Evolutionary conservation across 2,797 vertebrate species (phyloP).

Genomic region (Silurus aristotelis): DNA sequence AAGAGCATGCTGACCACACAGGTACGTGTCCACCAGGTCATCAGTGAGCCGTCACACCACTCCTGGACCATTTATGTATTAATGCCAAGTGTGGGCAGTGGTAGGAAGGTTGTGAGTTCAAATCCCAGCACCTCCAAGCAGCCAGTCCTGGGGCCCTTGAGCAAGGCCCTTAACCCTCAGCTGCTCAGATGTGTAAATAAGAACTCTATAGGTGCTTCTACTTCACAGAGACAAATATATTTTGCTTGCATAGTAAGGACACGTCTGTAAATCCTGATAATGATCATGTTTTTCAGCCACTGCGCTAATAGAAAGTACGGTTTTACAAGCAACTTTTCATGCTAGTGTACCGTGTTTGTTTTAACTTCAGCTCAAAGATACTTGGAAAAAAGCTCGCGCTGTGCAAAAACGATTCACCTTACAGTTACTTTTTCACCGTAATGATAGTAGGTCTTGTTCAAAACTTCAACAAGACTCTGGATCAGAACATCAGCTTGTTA

Average conservation of each 20-base stretch:
- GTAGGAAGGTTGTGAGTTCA: too few relatives aligned
- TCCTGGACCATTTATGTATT: background rate
- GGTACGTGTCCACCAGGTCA: constrained; percentile 64
- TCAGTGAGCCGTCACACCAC: background rate
- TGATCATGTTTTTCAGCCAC: background rate
- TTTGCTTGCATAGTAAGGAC: background rate
- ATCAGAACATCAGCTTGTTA: background rate
- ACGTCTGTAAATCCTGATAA: background rate
- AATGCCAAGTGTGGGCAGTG: background rate
- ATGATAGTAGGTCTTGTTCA: background rate
- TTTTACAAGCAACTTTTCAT: background rate
- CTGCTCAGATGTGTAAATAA: background rate
- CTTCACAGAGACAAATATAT: background rate
- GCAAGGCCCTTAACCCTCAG: too few relatives aligned
- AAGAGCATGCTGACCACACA: constrained; percentile 74
- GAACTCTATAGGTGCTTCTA: too few relatives aligned
- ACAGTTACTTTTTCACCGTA: background rate
- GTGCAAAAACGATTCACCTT: background rate
- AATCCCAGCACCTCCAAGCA: too few relatives aligned
- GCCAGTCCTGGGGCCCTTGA: too few relatives aligned
- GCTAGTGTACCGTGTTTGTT: background rate
- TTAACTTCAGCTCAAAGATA: background rate
- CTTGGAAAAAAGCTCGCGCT: background rate
- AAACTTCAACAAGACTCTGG: background rate
- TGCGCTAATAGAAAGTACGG: background rate